phyloP scores from a whole-genome alignment of 2,113 vertebrate genomes.

The Phalacrocorax aristotelis region DNA sequence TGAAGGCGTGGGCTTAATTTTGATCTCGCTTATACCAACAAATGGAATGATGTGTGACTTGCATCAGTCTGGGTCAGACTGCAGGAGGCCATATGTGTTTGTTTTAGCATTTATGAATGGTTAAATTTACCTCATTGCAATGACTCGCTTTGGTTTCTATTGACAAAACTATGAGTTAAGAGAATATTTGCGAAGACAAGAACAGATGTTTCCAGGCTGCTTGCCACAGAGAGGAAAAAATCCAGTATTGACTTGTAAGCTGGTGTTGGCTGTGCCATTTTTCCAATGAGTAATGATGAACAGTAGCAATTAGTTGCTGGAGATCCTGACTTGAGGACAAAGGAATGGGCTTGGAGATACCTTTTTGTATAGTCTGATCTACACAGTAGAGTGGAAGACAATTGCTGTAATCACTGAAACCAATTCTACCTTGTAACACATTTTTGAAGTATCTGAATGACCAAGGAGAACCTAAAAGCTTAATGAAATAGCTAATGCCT shows the following conservation, averaged over 20 bases:
- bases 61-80: neutral
- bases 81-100: slow-evolving; percentile 59
- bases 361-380: neutral
- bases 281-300: neutral
- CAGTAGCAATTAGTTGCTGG: slow-evolving; percentile 8
- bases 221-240: neutral
- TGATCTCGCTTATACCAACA: neutral
- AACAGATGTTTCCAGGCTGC: slow-evolving; percentile 62
- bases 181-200: slow-evolving; percentile 45
- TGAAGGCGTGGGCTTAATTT: neutral
- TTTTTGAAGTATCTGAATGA: neutral
- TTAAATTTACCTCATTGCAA: slow-evolving; percentile 58
- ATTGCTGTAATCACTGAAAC: neutral
- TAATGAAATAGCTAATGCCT: neutral
- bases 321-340: neutral
- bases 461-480: neutral
- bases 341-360: neutral
- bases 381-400: neutral
- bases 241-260: neutral
- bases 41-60: neutral
- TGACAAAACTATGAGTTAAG: slow-evolving; percentile 58
- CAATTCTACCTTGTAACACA: neutral
- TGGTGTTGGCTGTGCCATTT: slow-evolving; percentile 10
- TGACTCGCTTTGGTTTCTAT: slow-evolving; percentile 50
- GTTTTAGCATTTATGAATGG: slow-evolving; percentile 46